Evolutionary conservation across 2,797 vertebrate species (phyloP).

Genomic region (Cuculus canorus): DNA sequence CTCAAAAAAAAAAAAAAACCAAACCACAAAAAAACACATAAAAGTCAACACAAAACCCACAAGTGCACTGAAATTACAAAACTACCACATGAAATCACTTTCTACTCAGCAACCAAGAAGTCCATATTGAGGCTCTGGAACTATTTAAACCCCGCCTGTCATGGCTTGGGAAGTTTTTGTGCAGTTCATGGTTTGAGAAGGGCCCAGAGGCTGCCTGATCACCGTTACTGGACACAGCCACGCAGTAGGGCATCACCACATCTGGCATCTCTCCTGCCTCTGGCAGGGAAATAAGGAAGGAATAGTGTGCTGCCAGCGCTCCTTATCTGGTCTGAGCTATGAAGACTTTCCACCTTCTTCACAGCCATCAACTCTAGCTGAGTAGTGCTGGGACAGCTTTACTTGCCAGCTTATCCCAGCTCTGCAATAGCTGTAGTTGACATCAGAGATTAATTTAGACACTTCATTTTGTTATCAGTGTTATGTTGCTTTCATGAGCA

Average conservation of each 20-base stretch:
- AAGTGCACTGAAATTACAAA: not conserved
- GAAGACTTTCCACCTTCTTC: not conserved
- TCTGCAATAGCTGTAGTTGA: not conserved
- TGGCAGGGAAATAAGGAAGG: not conserved
- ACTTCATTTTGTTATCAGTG: not conserved
- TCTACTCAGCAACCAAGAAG: not conserved
- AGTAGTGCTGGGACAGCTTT: not conserved
- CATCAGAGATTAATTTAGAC: not conserved
- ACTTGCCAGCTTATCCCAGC: not conserved
- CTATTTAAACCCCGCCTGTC: not conserved
- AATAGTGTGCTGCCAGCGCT: rapidly evolving
- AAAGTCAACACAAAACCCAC: too few relatives aligned
- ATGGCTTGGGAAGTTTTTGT: not conserved
- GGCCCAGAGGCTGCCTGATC: not conserved
- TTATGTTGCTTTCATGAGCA: not conserved
- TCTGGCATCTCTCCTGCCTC: not conserved
- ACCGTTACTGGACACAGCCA: not conserved
- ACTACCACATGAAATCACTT: not conserved
- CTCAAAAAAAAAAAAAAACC: not conserved
- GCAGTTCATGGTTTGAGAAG: not conserved
- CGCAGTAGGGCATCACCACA: not conserved
- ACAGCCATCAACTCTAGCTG: not conserved
- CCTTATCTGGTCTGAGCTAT: not conserved
- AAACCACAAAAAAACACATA: too few relatives aligned
- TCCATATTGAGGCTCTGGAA: not conserved